Conservation (phyloP, 1,140 invertebrate genomes). For the Hylyphantes graminicola region DNA sequence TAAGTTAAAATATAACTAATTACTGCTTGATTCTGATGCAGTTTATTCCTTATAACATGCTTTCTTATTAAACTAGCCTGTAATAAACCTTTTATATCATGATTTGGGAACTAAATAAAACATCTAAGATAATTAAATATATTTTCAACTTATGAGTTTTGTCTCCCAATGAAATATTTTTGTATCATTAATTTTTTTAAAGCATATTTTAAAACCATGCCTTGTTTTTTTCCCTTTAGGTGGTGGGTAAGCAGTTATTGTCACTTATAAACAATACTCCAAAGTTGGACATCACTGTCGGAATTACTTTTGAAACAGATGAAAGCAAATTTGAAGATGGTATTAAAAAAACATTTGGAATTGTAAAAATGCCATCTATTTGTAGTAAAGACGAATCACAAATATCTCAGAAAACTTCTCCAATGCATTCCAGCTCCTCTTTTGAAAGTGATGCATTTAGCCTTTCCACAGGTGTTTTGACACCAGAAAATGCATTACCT, state of each 20-base stretch:
- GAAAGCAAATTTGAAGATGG: constrained; percentile 79
- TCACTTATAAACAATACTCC: constrained; percentile 83
- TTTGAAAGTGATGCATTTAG: constrained; percentile 68
- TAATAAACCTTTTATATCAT: no score
- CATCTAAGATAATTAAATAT: no score
- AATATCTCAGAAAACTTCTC: constrained; percentile 63
- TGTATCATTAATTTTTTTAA: no score
- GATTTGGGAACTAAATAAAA: no score
- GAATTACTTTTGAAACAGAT: constrained; percentile 85
- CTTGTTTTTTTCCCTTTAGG: constrained; percentile 65
- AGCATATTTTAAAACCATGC: background rate
- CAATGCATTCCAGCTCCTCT: constrained; percentile 65
- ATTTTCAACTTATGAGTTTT: no score
- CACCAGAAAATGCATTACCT: constrained; percentile 63
- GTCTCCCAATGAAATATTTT: no score
- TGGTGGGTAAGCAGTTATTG: constrained; percentile 79
- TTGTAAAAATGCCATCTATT: constrained; percentile 61
- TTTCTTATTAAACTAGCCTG: no score
- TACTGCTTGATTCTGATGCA: no score
- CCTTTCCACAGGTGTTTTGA: constrained; percentile 68
- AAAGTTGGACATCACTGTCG: constrained; percentile 80
- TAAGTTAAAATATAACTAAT: no score
- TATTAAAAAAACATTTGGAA: constrained; percentile 70
- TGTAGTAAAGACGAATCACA: constrained; percentile 32
- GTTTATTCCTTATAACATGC: no score